Evolutionary conservation across 2,797 vertebrate genomes (phyloP), one percentile per base, ranked within the genome.

Genomic region (Ciconia nigra): DNA sequence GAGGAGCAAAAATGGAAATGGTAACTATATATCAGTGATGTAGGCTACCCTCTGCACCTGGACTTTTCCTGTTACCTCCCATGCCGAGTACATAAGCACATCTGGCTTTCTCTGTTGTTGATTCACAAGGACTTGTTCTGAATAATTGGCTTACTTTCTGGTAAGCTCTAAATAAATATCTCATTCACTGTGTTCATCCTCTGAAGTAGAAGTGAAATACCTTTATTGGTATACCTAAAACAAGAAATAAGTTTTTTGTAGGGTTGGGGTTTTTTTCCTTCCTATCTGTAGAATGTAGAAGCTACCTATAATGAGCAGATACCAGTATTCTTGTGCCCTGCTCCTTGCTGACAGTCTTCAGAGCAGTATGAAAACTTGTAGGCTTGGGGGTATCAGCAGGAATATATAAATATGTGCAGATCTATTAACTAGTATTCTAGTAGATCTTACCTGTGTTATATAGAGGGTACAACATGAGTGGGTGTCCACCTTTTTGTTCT

Each of bases 1-100:
- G 99, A 99, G 81, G 99, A 99, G 61, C 99, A 99, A 89, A 99
- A 99, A 95, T 99, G 99, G 99, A 99, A 99, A 99, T 99, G 99
- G 99, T 99, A 98, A 98, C 78, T 95, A 84, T 65, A 58, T 88
- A 65, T 74, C 91, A 66, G 24, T 92, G 78, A 62, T 79, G 83
- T 88, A 65, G 77, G 58, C 67, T 91, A n/a, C 63, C 71, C 67
- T 76, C 78, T 84, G 61, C 89, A 78, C 66, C 94, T 86, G 89
- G 24, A 29, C 81, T 83, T 49, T 51, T 49, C 54, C 42, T 62
- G 8, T 81, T 71, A 39, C 63, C 33, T 90, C 67, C 67, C 47
- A 10, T 92, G 65, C 81, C 89, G 81, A 47, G 78, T 90, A 72
- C 80, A 49, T 73, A 81, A 74, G 87, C 89, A 59, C 91, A 83